phyloP scores from a whole-genome alignment of 1,140 invertebrate species.

The Drosophila ambigua region DNA sequence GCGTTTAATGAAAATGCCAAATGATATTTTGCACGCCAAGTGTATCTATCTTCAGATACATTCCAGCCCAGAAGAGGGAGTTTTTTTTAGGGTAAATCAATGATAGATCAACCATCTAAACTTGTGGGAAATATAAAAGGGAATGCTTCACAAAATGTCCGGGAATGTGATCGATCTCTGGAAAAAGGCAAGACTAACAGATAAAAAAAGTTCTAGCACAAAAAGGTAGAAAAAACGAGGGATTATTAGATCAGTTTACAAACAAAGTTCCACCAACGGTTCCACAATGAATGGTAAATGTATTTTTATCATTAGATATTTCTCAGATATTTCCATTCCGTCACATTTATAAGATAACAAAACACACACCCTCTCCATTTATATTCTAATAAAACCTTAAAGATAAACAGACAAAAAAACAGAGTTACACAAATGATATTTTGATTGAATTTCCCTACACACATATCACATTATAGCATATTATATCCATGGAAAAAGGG shows the following conservation, averaged over 20 bases:
- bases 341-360: constrained; percentile 20
- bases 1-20: constrained; percentile 77
- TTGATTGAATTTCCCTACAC: constrained; percentile 25
- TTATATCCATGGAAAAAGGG: neutral
- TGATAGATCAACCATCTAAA: neutral
- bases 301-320: too few species aligned
- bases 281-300: too few species aligned
- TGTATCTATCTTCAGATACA: neutral
- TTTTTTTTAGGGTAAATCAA: neutral
- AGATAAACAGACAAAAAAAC: constrained; percentile 11
- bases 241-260: too few species aligned
- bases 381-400: constrained; percentile 17
- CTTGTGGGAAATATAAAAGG: neutral
- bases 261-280: too few species aligned
- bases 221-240: too few species aligned
- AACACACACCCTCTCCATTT: constrained; percentile 8
- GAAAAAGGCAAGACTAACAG: too few species aligned
- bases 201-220: too few species aligned
- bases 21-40: constrained; percentile 54
- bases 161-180: too few species aligned
- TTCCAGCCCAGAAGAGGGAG: neutral
- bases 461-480: constrained; percentile 4
- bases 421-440: constrained; percentile 18
- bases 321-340: constrained; percentile 6
- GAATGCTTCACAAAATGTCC: too few species aligned